Base-by-base conservation (phyloP, 2,113 vertebrate genomes). In the Cyprinus carpio region DNA sequence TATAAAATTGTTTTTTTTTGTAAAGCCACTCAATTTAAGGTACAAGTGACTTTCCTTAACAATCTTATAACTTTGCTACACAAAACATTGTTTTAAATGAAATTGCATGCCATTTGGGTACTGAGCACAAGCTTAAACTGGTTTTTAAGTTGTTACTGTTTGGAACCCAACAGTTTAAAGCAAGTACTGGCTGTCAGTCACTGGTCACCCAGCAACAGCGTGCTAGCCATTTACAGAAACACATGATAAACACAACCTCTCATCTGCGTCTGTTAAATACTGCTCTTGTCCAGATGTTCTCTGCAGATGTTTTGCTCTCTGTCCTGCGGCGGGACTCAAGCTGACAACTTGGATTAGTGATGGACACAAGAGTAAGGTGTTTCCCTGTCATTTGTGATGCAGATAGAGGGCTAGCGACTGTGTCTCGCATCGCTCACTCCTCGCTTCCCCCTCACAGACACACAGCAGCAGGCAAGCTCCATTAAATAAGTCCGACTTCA, bases 261-360 rank as follows among this genome's bases (percentile, higher is more conserved):
- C 83, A 77, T 77, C 20, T 9, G 29, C 29, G 23, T 67, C 25
- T 25, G 65, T 72, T 74, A 46, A 85, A 75, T 69, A 43, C 67
- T 62, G 67, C 71, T 29, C 77, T 85, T 81, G 27, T 62, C 77
- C 77, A 85, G 67, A 72, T 81, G 67, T 85, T 81, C 81, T 18
- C 25, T 49, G n/a, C 60, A 76, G 58, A 46, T 80, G 78, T 80
- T 64, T 43, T 43, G 77, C 58, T 20, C 27, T 84, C 43, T 7
- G 40, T 76, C 74, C 72, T 76, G 72, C 2, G 13, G 56, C n/a
- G 2, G 40, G 18, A 40, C 56, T 75, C 5, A 31, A 31, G 15
- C 40, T 75, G 82, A 23, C 82, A 84, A 20, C 72, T 64, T 64
- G 74, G 58, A 76, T 84, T 67, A 54, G 62, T 37, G 37, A 64